Base-by-base conservation (phyloP, 2,113 vertebrate species). In the Anhinga anhinga region DNA sequence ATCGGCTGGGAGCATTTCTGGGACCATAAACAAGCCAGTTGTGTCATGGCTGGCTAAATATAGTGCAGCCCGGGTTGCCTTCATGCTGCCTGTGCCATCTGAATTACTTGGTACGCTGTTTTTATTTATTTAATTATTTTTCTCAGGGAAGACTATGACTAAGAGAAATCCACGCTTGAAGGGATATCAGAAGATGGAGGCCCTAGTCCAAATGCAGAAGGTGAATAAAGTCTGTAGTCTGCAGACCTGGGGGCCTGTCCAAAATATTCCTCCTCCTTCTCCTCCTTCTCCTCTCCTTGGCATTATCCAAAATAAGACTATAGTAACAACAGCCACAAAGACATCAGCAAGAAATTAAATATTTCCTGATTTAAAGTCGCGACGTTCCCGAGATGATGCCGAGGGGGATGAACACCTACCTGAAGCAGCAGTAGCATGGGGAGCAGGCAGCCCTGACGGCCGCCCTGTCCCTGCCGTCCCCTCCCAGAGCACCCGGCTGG, bases 11-110 rank as follows among this genome's bases (percentile, higher is more conserved):
- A 81, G 83, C 23, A 3, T 67, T 70, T 16, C 88, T 70, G 95
- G 70, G 76, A 67, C 50, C 88, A 7, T 40, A 30, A 90, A 55
- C 86, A 45, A 86, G 91, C 50, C 23, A 70, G 62, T 61, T 45
- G 77, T 88, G 92, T 67, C 93, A 63, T 17, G 44, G 82, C 53
- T 13, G 40, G 47, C 95, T 98, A 98, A 98, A 98, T 98, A 95
- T 97, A 98, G 97, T 38, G 76, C 67, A 70, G 23, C 66, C 83
- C 9, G 42, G 13, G 71, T 94, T 71, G 93, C 77, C 78, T 94
- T 56, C 82, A 6, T 32, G 76, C 92, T 42, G 92, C 87, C 69
- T 69, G 91, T 86, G 92, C 92, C 63, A 29, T 56, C 67, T 30
- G 84, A 40, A 62, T 74, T 32, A 42, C 81, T 95, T 15, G 79